Evolutionary conservation across 1,140 invertebrate species (phyloP).

Genomic region (Drosophila fuyamai): DNA sequence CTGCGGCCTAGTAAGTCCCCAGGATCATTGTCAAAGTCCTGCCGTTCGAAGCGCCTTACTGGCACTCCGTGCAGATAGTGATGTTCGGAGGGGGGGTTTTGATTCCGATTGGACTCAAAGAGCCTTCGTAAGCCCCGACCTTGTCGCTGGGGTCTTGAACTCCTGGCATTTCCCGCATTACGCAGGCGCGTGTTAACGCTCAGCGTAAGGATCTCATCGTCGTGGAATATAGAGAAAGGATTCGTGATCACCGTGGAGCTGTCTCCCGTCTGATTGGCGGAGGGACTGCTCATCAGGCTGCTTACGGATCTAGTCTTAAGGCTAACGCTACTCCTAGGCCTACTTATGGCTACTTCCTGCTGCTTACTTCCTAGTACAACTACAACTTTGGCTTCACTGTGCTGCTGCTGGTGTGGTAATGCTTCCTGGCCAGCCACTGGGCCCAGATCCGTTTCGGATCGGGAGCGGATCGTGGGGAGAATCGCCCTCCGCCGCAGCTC

Average conservation of each 20-base stretch:
- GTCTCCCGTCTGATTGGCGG: slow-evolving; percentile 40
- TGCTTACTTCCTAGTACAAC: slow-evolving; percentile 84
- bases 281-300: slow-evolving; percentile 51
- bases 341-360: slow-evolving; percentile 72
- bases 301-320: slow-evolving; percentile 78
- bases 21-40: slow-evolving; percentile 60
- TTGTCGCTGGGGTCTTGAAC: slow-evolving; percentile 34
- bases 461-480: slow-evolving; percentile 21
- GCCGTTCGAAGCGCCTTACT: slow-evolving; percentile 73
- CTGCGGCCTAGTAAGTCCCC: slow-evolving; percentile 13
- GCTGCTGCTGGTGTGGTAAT: slow-evolving; percentile 22
- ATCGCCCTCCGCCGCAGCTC: slow-evolving; percentile 51
- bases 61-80: slow-evolving; percentile 72
- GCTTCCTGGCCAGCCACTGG: not conserved
- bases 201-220: slow-evolving; percentile 74
- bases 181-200: slow-evolving; percentile 69
- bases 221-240: slow-evolving; percentile 83
- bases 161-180: slow-evolving; percentile 40
- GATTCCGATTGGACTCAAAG: slow-evolving; percentile 53
- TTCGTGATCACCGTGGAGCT: slow-evolving; percentile 81
- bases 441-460: slow-evolving; percentile 68
- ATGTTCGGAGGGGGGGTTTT: slow-evolving; percentile 27
- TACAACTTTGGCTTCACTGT: slow-evolving; percentile 83
- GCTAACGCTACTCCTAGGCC: slow-evolving; percentile 48
- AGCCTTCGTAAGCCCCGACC: slow-evolving; percentile 54